These are phyloP conservation scores for Cylas formicarius DNA, from an alignment of 1,140 invertebrate genomes.

Conservation along the genomic window DNA sequence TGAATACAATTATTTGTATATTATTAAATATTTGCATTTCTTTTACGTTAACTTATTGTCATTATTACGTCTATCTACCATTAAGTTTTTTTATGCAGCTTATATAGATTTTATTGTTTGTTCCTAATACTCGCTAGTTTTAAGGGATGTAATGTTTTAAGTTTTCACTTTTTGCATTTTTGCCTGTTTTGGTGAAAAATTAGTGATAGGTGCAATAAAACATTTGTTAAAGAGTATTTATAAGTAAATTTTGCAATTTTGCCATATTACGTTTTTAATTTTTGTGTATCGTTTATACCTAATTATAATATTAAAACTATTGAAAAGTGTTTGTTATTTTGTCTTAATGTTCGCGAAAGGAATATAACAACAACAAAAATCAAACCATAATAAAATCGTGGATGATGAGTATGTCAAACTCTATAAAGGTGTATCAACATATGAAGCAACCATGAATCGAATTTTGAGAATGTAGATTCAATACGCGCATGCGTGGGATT, in stretches of 20 bases:
- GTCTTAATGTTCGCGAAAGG: too few relatives aligned
- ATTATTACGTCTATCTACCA: constrained; percentile 23
- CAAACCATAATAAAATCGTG: too few relatives aligned
- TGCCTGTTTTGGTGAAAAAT: constrained; percentile 21
- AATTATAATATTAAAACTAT: constrained; percentile 38
- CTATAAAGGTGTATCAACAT: too few relatives aligned
- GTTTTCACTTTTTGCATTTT: constrained; percentile 29
- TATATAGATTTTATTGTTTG: constrained; percentile 30
- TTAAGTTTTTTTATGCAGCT: constrained; percentile 23
- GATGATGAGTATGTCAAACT: too few relatives aligned
- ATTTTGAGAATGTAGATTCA: too few relatives aligned
- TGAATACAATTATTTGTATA: too few relatives aligned
- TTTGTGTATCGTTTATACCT: constrained; percentile 41
- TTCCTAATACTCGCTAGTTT: constrained; percentile 35
- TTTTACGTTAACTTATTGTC: constrained; percentile 30
- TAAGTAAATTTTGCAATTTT: constrained; percentile 39
- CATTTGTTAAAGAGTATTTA: constrained; percentile 31
- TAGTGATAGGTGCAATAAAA: constrained; percentile 43
- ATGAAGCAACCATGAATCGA: too few relatives aligned
- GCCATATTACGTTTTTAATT: constrained; percentile 38
- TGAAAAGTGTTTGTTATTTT: too few relatives aligned
- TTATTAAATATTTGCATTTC: constrained; percentile 24
- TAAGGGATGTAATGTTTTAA: constrained; percentile 32
- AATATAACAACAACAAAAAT: too few relatives aligned
- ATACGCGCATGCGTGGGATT: too few relatives aligned